Conservation (phyloP, 1,140 invertebrate genomes). For the Acromyrmex charruanus region DNA sequence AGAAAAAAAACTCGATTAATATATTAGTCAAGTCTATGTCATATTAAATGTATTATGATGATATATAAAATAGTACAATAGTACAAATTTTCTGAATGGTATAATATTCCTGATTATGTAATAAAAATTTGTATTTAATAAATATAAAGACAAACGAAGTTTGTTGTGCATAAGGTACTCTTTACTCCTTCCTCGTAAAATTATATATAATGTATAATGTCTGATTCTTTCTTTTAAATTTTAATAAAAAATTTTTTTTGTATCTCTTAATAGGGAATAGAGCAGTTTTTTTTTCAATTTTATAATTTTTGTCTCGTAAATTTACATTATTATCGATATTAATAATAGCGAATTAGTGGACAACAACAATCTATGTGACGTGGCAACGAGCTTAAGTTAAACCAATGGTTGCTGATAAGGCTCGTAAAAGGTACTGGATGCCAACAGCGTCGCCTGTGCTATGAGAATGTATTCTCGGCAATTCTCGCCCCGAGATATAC, state of each 20-base stretch:
- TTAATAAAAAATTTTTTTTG: background rate
- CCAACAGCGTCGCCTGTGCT: conserved; percentile 56
- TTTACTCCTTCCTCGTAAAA: background rate
- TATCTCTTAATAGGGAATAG: background rate
- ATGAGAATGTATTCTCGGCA: conserved; percentile 76
- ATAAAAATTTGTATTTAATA: background rate
- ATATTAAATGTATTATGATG: no score
- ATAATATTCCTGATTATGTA: background rate
- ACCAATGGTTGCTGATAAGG: conserved; percentile 77
- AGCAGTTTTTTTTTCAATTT: background rate
- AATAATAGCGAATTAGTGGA: conserved; percentile 75
- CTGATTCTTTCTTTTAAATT: background rate
- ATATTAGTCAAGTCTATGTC: background rate
- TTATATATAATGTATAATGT: background rate
- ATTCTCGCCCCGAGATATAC: conserved; percentile 36
- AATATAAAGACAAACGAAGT: background rate
- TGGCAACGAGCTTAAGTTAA: conserved; percentile 72
- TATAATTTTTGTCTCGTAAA: conserved; percentile 36
- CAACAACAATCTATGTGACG: conserved; percentile 75
- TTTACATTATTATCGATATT: conserved; percentile 62
- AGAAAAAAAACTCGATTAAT: background rate
- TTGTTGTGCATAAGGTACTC: no score
- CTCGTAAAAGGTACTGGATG: conserved; percentile 71
- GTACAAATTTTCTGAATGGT: background rate
- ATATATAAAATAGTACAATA: background rate